phyloP scores from a whole-genome alignment of 2,113 vertebrate species.

The Halcyon senegalensis region DNA sequence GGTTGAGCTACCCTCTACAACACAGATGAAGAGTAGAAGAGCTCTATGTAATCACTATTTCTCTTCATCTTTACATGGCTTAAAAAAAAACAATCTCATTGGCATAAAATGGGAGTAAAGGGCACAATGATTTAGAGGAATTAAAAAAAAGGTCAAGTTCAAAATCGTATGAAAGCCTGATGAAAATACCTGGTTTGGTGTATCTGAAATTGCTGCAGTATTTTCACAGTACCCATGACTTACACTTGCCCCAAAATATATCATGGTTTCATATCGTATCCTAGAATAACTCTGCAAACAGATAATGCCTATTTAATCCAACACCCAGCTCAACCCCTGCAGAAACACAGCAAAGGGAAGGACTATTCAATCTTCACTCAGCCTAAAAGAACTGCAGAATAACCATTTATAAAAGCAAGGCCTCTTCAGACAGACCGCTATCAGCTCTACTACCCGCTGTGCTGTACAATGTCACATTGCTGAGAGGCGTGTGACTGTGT shows the following conservation, averaged over 20 bases:
- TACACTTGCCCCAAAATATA: background rate
- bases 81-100: background rate
- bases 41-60: background rate
- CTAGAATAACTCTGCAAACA: background rate
- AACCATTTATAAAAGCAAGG: background rate
- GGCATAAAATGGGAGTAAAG: background rate
- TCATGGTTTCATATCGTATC: background rate
- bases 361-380: background rate
- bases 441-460: background rate
- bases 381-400: background rate
- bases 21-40: background rate
- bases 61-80: background rate
- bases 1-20: background rate
- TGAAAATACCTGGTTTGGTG: background rate
- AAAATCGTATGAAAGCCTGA: background rate
- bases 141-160: background rate
- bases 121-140: background rate
- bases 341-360: background rate
- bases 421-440: background rate
- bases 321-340: background rate
- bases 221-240: background rate
- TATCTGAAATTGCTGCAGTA: background rate
- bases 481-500: background rate
- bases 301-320: background rate
- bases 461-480: accelerated